These are phyloP conservation scores for Platichthys flesus DNA, from an alignment of 2,113 vertebrate species.

Conservation along the genomic window DNA sequence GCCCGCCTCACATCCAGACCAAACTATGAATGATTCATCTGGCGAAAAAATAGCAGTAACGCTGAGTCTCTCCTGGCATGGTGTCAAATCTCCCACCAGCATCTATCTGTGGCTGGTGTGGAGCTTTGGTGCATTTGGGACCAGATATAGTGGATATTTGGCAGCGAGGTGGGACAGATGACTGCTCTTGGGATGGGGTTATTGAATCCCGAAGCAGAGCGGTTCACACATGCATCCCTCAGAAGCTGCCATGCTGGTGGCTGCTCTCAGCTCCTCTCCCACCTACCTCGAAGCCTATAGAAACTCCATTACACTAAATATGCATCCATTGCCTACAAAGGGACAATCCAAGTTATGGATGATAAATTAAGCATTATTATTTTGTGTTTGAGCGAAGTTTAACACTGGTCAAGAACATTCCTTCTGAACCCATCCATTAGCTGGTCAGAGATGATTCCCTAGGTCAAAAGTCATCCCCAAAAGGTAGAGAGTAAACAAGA, in stretches of 20 bases:
- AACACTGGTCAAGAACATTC: too few relatives aligned
- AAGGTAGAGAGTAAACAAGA: too few relatives aligned
- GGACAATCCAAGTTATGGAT: not conserved
- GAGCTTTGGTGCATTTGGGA: conserved; percentile 6
- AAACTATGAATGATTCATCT: not conserved
- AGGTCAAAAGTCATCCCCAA: too few relatives aligned
- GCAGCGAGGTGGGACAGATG: conserved; percentile 17
- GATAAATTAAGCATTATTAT: not conserved
- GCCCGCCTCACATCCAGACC: not conserved
- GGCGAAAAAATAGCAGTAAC: not conserved
- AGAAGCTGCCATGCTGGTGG: not conserved
- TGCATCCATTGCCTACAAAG: not conserved
- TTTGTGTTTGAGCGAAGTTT: not conserved
- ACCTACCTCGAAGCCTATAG: not conserved
- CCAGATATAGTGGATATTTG: conserved; percentile 1
- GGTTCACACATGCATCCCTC: conserved; percentile 26
- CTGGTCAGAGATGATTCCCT: too few relatives aligned
- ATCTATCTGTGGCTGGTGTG: conserved; percentile 1
- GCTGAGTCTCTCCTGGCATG: not conserved
- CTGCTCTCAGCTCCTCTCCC: not conserved
- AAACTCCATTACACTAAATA: not conserved
- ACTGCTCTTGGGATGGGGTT: conserved; percentile 7
- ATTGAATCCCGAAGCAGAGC: conserved; percentile 18
- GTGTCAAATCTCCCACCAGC: not conserved
- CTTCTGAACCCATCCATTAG: too few relatives aligned